Evolutionary conservation across 1,140 invertebrate species (phyloP).

Genomic region (Bombus pascuorum): DNA sequence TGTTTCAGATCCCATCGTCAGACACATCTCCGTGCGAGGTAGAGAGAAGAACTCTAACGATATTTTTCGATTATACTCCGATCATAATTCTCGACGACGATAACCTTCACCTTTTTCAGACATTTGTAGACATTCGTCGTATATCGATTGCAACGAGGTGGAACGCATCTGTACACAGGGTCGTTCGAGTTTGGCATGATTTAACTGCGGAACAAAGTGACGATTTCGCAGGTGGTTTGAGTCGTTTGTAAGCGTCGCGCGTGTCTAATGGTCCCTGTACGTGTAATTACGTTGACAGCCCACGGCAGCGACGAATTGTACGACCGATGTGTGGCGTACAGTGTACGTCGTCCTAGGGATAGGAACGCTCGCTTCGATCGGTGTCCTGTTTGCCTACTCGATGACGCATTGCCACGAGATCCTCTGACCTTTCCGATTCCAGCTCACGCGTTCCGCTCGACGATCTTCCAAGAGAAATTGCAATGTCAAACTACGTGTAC

Average conservation of each 20-base stretch:
- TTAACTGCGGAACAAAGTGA: constrained; percentile 67
- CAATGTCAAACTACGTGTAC: neutral
- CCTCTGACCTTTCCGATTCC: constrained; percentile 17
- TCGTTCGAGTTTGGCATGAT: constrained; percentile 50
- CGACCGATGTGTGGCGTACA: constrained; percentile 45
- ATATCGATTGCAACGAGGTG: constrained; percentile 15
- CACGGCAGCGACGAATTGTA: constrained; percentile 58
- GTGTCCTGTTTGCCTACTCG: constrained; percentile 43
- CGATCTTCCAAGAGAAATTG: constrained; percentile 14
- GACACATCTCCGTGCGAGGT: too few relatives aligned
- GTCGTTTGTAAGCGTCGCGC: constrained; percentile 63
- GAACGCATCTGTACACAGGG: constrained; percentile 13
- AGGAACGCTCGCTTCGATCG: constrained; percentile 49
- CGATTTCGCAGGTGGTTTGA: constrained; percentile 67
- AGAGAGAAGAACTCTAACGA: too few relatives aligned
- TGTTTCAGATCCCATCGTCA: too few relatives aligned
- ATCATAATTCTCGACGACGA: too few relatives aligned
- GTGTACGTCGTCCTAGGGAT: constrained; percentile 31
- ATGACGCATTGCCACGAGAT: constrained; percentile 42
- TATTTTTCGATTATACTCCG: too few relatives aligned
- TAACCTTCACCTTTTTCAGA: too few relatives aligned
- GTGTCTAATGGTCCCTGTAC: constrained; percentile 66
- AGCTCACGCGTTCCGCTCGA: constrained; percentile 8
- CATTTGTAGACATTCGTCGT: neutral
- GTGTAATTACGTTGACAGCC: constrained; percentile 67